These are phyloP conservation scores for Neomonachus schauinslandi DNA, from an alignment of 2,113 vertebrate genomes.

Conservation along the genomic window DNA sequence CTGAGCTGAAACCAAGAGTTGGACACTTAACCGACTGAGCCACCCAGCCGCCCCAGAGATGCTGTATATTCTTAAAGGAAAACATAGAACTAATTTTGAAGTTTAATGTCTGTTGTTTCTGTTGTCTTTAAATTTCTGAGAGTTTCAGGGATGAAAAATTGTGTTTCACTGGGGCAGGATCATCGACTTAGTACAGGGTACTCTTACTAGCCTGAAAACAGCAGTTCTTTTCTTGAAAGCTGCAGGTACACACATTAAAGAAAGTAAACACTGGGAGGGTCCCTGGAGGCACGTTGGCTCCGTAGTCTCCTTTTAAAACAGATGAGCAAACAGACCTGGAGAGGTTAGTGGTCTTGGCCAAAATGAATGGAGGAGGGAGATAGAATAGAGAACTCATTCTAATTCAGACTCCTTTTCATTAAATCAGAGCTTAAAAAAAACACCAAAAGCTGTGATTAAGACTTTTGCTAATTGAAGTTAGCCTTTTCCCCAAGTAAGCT, in stretches of 20 bases:
- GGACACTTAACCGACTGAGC: neutral
- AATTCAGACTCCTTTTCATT: slow-evolving; percentile 59
- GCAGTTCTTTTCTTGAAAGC: neutral
- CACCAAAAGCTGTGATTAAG: slow-evolving; percentile 48
- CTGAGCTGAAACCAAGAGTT: neutral
- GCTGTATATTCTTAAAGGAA: neutral
- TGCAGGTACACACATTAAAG: neutral
- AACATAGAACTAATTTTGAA: slow-evolving; percentile 6
- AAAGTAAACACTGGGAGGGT: neutral
- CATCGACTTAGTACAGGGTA: neutral
- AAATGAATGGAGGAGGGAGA: neutral
- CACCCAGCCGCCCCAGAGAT: neutral
- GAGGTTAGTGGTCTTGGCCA: slow-evolving; percentile 1
- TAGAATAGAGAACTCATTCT: slow-evolving; percentile 1
- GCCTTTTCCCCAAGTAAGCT: neutral
- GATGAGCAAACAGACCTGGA: slow-evolving; percentile 35
- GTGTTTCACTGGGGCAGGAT: neutral
- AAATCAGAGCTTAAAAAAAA: slow-evolving; percentile 59
- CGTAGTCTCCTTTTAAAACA: slow-evolving; percentile 14
- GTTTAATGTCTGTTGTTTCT: neutral
- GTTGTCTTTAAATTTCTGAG: neutral
- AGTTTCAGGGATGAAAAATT: neutral
- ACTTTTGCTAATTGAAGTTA: slow-evolving; percentile 34
- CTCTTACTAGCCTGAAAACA: neutral
- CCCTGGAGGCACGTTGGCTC: neutral